A percentile compares a stretch with the other conserved stretches of the same genome.
Conservation (phyloP, 37 sponge, comb jelly and placozoan genomes). For the Cliona cf. orientalis region DNA sequence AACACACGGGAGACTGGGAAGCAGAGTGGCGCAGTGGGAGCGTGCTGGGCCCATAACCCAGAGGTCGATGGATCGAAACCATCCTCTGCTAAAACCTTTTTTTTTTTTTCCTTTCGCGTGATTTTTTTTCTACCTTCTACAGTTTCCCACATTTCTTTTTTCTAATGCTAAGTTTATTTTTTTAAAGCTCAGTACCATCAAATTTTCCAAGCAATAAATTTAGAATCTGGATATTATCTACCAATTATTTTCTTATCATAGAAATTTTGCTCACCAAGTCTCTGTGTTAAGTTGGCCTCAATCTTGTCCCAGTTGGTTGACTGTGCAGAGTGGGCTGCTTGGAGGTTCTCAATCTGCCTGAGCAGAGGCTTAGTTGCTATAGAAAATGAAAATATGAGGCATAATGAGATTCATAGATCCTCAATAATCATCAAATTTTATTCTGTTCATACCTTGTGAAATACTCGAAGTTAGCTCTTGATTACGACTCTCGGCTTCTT, state of each 20-base stretch:
- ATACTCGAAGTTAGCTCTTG: conserved; percentile 83
- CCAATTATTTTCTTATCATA: neutral
- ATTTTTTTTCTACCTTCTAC: neutral
- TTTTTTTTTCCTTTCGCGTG: conserved; percentile 20
- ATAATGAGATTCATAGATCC: neutral
- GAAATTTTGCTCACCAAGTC: conserved; percentile 64
- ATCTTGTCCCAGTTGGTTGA: conserved; percentile 85
- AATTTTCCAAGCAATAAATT: no score
- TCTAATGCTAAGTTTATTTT: neutral
- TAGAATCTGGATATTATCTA: no score
- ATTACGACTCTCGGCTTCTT: conserved; percentile 91
- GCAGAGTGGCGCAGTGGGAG: conserved; percentile 97
- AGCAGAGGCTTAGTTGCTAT: conserved; percentile 90
- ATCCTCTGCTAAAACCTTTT: conserved; percentile 84
- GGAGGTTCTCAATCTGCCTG: conserved; percentile 89
- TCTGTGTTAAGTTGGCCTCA: conserved; percentile 82
- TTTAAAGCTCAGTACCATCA: neutral
- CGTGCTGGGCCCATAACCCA: conserved; percentile 98
- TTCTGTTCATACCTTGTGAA: conserved; percentile 70
- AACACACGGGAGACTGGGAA: neutral
- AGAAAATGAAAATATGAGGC: neutral
- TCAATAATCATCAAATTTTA: neutral
- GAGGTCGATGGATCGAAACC: conserved; percentile 97
- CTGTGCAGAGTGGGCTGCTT: conserved; percentile 77
- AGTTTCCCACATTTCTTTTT: neutral